Percentiles rank a stretch among this genome's conserved stretches.
These are phyloP conservation scores for Neoseiulus cucumeris DNA, from an alignment of 1,140 invertebrate species.

Conservation along the genomic window DNA sequence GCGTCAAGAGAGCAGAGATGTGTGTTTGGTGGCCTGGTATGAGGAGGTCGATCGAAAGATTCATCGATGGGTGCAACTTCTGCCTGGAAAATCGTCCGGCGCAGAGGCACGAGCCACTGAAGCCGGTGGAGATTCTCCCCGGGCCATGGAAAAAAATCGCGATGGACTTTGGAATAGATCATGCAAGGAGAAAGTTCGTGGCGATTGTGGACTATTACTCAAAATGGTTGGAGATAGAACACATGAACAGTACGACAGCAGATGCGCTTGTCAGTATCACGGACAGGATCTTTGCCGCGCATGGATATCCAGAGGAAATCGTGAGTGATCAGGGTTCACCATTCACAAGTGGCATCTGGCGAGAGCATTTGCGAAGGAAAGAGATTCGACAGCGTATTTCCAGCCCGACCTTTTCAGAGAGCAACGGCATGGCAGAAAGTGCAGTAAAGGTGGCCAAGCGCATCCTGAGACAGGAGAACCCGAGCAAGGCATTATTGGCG, in stretches of 20 bases:
- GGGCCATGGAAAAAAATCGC: slow-evolving; percentile 11
- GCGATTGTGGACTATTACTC: slow-evolving; percentile 20
- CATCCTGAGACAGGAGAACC: too few species aligned
- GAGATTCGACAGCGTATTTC: too few species aligned
- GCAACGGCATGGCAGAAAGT: too few species aligned
- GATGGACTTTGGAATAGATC: slow-evolving; percentile 10
- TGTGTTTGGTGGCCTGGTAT: neutral
- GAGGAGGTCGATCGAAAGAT: neutral
- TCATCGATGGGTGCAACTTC: too few species aligned
- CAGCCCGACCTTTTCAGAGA: too few species aligned
- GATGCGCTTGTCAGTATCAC: slow-evolving; percentile 13
- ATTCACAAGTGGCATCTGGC: neutral
- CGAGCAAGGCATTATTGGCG: too few species aligned
- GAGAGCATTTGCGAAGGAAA: too few species aligned
- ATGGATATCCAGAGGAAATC: slow-evolving; percentile 20
- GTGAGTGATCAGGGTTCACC: slow-evolving; percentile 19
- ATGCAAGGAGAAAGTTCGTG: slow-evolving; percentile 13
- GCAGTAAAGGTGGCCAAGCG: too few species aligned
- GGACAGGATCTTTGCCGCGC: slow-evolving; percentile 17
- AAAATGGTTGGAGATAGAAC: slow-evolving; percentile 19
- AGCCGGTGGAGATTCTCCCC: slow-evolving; percentile 11
- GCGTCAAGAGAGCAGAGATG: neutral
- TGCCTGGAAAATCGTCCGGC: too few species aligned
- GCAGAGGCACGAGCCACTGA: slow-evolving; percentile 7
- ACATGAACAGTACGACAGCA: slow-evolving; percentile 14